Evolutionary conservation across 2,888 invertebrate genomes (phyloP), one percentile per base, ranked within the genome.

Genomic region (Hydropsyche betteni): DNA sequence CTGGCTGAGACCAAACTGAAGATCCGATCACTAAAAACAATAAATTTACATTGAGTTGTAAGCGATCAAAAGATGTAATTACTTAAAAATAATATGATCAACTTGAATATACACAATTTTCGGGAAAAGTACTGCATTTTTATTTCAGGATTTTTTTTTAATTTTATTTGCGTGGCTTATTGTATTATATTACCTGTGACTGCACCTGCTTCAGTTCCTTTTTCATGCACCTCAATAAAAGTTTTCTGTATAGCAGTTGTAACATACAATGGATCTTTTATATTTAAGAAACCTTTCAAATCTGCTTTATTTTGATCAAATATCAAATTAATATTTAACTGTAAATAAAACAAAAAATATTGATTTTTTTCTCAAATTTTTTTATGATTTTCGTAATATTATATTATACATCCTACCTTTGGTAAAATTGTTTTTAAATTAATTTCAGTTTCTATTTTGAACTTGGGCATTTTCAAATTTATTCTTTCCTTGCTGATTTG

Each of bases 151-250:
- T 75, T 36, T 78, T 80, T 88, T 90, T 85, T n/a, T n/a, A n/a
- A n/a, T n/a, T n/a, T n/a, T n/a, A n/a, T n/a, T n/a, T n/a, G n/a
- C n/a, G n/a, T n/a, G n/a, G n/a, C n/a, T n/a, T n/a, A n/a, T n/a
- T n/a, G n/a, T n/a, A n/a, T n/a, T 44, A 7, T 85, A n/a, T n/a
- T 24, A 94, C 94, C 93, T 73, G 94, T 94, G 14, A 93, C 94
- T 2, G 95, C 94, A 53, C 95, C 92, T 0, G 94, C 93, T 82
- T 95, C 95, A 0, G 94, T 92, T 0, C 96, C 96, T 82, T 95
- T 93, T 83, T 96, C 96, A 83, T 94, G 93, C 0, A 96, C 93
- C 81, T 94, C 93, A 80, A 96, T 92, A 81, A 92, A 94, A 0
- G 55, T 4, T 55, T 55, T 8, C 4, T 55, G 55, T 6, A 55